Conservation (phyloP, 2,113 vertebrate genomes). For the Sebastes fasciatus region DNA sequence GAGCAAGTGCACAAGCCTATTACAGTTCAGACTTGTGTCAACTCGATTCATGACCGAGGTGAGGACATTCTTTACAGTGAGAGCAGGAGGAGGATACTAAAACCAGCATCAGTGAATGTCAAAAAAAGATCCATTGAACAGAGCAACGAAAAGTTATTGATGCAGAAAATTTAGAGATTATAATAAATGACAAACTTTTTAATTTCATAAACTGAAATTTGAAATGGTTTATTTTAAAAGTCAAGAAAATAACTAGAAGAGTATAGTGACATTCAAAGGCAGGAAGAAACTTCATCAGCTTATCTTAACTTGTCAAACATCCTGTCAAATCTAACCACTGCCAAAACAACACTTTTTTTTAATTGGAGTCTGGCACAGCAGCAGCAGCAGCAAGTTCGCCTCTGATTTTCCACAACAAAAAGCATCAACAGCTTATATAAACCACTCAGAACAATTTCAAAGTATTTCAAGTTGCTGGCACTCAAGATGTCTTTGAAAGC, state of each 20-base stretch:
- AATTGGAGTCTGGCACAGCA: background rate
- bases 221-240: background rate
- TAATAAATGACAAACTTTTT: background rate
- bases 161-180: background rate
- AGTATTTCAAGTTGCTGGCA: constrained; percentile 25
- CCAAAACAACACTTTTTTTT: constrained; percentile 16
- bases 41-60: constrained; percentile 29
- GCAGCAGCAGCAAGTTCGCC: background rate
- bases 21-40: constrained; percentile 48
- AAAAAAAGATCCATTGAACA: background rate
- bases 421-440: constrained; percentile 32
- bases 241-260: background rate
- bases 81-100: background rate
- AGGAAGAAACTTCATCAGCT: constrained; percentile 39
- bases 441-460: constrained; percentile 38
- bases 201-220: background rate
- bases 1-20: constrained; percentile 20
- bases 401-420: background rate
- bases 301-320: constrained; percentile 42
- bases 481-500: constrained; percentile 53
- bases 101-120: background rate
- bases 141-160: background rate
- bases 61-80: constrained; percentile 6
- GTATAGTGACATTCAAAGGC: background rate
- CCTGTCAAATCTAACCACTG: constrained; percentile 39